Percentiles rank a stretch among this genome's conserved stretches.
phyloP scores from a whole-genome alignment of 2,888 invertebrate genomes.

The Aporophyla nigra region DNA sequence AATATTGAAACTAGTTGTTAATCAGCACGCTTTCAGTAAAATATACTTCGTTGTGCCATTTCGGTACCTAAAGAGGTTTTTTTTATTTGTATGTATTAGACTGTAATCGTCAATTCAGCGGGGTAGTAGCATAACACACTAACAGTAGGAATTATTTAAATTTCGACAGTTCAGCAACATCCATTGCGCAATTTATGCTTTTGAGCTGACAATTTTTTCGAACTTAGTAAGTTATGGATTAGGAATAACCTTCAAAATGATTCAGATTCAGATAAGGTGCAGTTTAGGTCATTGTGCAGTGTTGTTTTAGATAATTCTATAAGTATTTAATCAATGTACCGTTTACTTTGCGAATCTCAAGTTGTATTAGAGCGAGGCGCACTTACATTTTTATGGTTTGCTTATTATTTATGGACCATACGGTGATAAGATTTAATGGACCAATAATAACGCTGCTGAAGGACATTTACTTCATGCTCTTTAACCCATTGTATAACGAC shows the following conservation, averaged over 20 bases:
- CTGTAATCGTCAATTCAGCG: too few species aligned
- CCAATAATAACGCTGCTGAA: slow-evolving; percentile 62
- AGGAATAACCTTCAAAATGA: too few species aligned
- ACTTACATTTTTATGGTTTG: slow-evolving; percentile 62
- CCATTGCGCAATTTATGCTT: too few species aligned
- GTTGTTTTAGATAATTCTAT: neutral
- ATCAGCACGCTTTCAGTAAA: neutral
- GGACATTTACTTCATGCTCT: slow-evolving; percentile 40
- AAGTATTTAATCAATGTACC: slow-evolving; percentile 8
- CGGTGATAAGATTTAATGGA: slow-evolving; percentile 70
- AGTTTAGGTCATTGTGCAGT: neutral
- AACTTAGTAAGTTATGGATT: too few species aligned
- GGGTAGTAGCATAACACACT: too few species aligned
- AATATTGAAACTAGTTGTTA: neutral
- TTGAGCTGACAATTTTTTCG: too few species aligned
- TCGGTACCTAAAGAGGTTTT: neutral
- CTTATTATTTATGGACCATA: slow-evolving; percentile 75
- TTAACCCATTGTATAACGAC: slow-evolving; percentile 34
- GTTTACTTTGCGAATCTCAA: slow-evolving; percentile 19
- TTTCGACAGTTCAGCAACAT: too few species aligned
- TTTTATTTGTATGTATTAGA: neutral
- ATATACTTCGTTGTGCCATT: neutral
- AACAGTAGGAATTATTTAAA: too few species aligned
- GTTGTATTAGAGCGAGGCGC: slow-evolving; percentile 11
- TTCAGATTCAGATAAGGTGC: too few species aligned